Evolutionary conservation across 2,797 vertebrate species (phyloP).

Genomic region (Xenopus petersii): DNA sequence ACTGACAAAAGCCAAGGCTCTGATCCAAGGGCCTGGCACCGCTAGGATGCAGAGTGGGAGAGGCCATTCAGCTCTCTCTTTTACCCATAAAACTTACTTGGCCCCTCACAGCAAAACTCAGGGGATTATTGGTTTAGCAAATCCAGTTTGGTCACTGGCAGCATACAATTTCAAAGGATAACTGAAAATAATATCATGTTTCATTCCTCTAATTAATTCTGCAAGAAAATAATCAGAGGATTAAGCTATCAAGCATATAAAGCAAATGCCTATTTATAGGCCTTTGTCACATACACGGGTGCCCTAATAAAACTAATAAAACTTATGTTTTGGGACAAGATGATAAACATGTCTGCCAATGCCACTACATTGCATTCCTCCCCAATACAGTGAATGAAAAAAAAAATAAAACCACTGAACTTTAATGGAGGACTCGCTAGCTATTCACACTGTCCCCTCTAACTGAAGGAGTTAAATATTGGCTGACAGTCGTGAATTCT

Average conservation of each 20-base stretch:
- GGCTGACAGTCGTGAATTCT: no score
- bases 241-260: background rate
- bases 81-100: constrained; percentile 20
- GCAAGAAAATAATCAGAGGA: background rate
- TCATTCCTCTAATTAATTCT: background rate
- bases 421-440: no score
- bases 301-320: background rate
- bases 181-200: background rate
- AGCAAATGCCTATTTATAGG: background rate
- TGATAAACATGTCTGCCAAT: background rate
- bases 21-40: constrained; percentile 38
- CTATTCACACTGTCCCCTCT: no score
- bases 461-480: no score
- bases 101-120: constrained; percentile 16
- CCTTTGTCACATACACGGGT: background rate
- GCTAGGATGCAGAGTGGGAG: constrained; percentile 27
- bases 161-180: background rate
- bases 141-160: background rate
- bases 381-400: no score
- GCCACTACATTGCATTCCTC: no score
- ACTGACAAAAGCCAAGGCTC: constrained; percentile 27
- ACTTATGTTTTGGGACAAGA: background rate
- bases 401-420: no score
- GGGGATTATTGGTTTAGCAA: background rate
- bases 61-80: background rate